A percentile compares a stretch with the other conserved stretches of the same genome.
Conservation (phyloP, 2,888 invertebrate species). For the Hydropsyche betteni region DNA sequence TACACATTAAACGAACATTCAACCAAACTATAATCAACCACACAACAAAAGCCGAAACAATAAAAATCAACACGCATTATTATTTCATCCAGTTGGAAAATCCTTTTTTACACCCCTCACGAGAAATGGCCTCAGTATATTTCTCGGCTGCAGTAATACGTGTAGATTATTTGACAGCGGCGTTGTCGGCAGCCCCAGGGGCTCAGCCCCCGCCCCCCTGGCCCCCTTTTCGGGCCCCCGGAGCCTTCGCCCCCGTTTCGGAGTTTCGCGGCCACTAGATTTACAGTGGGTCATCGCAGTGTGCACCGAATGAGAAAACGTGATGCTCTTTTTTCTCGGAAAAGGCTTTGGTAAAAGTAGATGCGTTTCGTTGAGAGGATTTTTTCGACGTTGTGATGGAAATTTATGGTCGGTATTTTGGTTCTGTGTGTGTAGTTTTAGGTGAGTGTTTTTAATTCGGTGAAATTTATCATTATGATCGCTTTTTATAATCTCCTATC, state of each 20-base stretch:
- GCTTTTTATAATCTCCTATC: too few species aligned
- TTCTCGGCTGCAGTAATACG: slow-evolving; percentile 35
- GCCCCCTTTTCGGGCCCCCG: neutral
- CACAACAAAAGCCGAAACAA: neutral
- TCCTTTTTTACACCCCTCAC: slow-evolving; percentile 4
- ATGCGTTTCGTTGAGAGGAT: too few species aligned
- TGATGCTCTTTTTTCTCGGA: slow-evolving; percentile 19
- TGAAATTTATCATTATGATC: too few species aligned
- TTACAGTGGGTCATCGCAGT: slow-evolving; percentile 34
- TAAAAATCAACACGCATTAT: neutral
- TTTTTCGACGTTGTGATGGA: too few species aligned
- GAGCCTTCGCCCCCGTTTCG: neutral
- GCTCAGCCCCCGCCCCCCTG: neutral
- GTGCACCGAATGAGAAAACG: slow-evolving; percentile 38
- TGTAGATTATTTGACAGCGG: slow-evolving; percentile 41
- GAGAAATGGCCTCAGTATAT: slow-evolving; percentile 14
- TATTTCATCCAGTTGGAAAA: neutral
- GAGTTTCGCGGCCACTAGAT: slow-evolving; percentile 27
- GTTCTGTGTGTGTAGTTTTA: too few species aligned
- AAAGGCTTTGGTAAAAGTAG: neutral
- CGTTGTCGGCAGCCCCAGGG: slow-evolving; percentile 15
- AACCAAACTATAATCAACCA: too few species aligned
- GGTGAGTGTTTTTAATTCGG: too few species aligned
- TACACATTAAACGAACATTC: too few species aligned
- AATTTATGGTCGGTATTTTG: too few species aligned